Evolutionary conservation across 1,140 invertebrate genomes (phyloP), one percentile per base, ranked within the genome.

Genomic region (Arctopsyche grandis): DNA sequence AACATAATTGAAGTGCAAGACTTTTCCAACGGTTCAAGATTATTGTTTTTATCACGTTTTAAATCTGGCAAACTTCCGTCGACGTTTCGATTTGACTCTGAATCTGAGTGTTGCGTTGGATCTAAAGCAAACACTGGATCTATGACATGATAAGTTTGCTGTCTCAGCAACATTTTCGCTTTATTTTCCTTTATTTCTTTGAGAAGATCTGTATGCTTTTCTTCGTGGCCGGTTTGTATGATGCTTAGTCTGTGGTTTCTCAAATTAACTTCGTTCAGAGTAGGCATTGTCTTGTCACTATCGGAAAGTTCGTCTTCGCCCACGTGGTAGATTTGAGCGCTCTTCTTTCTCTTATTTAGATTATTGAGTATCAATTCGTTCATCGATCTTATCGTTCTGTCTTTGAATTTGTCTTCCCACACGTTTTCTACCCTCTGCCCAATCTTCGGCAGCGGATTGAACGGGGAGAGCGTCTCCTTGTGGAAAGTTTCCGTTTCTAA

Each of bases 401-500:
- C 85, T 87, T 88, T 21, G 86, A 85, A 79, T 86, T 85, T 66
- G n/a, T 78, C 73, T 60, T 80, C 79, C 75, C 79, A 77, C 0
- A 46, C 24, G n/a, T 63, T 52, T 5, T 85, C 84, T 0, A 83
- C 71, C 52, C 84, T 86, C 80, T 87, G 85, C 24, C 87, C 86
- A 19, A 89, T 89, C 0, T 87, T 87, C 1, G 88, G 88, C 4
- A 89, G 83, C 0, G 88, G 88, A 56, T 85, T 85, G 82, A 88
- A 89, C 7, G 87, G 87, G 0, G 87, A 87, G 0, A 88, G 78
- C 12, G 82, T 84, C 10, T 86, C 83, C 82, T 87, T 88, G 14
- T 86, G 81, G 0, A 84, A 83, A 5, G 86, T 79, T 22, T 87
- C 84, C 78, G 85, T 86, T 52, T 88, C 85, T 9, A 88, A 78